Conservation (phyloP, 2,888 invertebrate species). For the Mycogona germanica region DNA sequence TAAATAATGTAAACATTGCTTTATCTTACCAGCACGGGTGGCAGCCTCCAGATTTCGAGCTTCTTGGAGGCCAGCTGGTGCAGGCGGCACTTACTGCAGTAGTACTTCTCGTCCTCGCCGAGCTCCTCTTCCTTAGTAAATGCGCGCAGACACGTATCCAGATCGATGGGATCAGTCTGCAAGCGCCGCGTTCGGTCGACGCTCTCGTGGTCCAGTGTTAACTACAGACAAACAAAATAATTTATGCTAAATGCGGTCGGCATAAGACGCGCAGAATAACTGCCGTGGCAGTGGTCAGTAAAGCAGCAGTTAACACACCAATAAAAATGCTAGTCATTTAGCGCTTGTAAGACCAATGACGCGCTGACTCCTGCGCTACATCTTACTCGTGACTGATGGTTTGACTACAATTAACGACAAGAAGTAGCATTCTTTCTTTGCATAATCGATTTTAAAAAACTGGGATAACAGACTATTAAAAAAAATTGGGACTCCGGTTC, state of each 20-base stretch:
- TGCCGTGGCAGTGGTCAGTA: too few species aligned
- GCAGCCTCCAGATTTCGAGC: constrained; percentile 80
- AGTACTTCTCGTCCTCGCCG: constrained; percentile 62
- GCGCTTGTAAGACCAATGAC: too few species aligned
- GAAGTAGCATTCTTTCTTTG: too few species aligned
- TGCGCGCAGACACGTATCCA: constrained; percentile 69
- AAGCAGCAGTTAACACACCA: too few species aligned
- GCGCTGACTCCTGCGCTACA: too few species aligned
- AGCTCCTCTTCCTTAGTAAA: constrained; percentile 79
- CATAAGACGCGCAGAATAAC: too few species aligned
- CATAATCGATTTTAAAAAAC: too few species aligned
- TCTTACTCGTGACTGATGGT: too few species aligned
- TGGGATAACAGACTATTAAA: too few species aligned
- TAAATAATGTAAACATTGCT: constrained; percentile 17
- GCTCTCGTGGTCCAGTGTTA: constrained; percentile 61
- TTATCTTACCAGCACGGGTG: constrained; percentile 71
- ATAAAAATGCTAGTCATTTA: constrained; percentile 22
- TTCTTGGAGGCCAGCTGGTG: constrained; percentile 79
- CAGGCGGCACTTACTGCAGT: constrained; percentile 68
- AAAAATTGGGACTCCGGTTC: too few species aligned
- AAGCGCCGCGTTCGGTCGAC: constrained; percentile 53
- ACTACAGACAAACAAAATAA: constrained; percentile 36
- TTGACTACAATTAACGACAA: neutral
- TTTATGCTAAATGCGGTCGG: neutral
- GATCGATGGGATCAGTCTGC: constrained; percentile 68